Base-by-base conservation (phyloP, 2,797 vertebrate species). In the Hyperoplus immaculatus region DNA sequence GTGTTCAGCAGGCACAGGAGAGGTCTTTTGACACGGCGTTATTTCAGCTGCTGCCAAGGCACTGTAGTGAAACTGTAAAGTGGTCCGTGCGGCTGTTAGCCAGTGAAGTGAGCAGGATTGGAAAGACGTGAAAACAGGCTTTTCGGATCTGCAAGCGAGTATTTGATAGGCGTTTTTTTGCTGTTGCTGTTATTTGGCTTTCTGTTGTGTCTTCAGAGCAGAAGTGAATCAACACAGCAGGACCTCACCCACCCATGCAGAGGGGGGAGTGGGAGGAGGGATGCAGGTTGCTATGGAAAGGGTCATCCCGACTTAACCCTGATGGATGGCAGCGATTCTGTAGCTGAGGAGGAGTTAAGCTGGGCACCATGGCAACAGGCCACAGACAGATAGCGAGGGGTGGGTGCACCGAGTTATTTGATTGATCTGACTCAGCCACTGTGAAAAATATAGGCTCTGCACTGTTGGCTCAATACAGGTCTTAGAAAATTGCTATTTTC, bases 241-340 rank as follows among this genome's bases (percentile, higher is more conserved):
- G 86, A 89, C 87, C 84, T 93, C 89, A 81, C 88, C 90, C 88
- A 90, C 86, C 90, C 84, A 92, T 86, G 87, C 82, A 74, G 80
- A 77, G 6, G 81, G 89, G 87, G 75, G 77, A 78, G 85, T 80
- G 81, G 89, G 90, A 88, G 90, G 92, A 86, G 81, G 87, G 89
- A 93, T 90, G 59, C 87, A 86, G 90, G 94, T 95, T 95, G 93
- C 93, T 80, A 95, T 95, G 93, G 95, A 93, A 93, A 95, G 94
- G 93, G 94, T 94, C 94, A 93, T 94, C 85, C 88, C 90, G 88
- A 87, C 90, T 93, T 94, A 87, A 86, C 90, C 89, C 89, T 92
- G 94, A 93, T 91, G 87, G 92, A 95, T 95, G 59, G 91, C 82
- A 72, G 86, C 67, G 83, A 88, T 91, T 92, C 88, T 79, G 77